A percentile compares a stretch with the other conserved stretches of the same genome.
These are phyloP conservation scores for Typhlichthys eigenmanni DNA, from an alignment of 2,797 vertebrate species.

Conservation along the genomic window DNA sequence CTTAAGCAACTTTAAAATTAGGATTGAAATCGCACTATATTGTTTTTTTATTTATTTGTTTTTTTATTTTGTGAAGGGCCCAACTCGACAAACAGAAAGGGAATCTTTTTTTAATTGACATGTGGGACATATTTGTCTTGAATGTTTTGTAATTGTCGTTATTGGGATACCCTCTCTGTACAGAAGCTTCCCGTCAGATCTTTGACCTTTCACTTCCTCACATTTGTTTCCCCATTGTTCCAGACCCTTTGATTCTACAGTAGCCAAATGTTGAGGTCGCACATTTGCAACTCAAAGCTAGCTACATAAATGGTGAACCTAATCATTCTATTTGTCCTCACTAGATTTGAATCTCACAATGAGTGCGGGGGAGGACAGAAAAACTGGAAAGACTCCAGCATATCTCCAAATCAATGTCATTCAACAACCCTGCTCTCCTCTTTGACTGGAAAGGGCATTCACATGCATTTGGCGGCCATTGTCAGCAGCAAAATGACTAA, in stretches of 20 bases:
- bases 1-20: too few species aligned
- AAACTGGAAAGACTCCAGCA: slow-evolving; percentile 66
- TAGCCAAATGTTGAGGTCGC: slow-evolving; percentile 72
- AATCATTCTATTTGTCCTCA: slow-evolving; percentile 79
- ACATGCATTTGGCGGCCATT: slow-evolving; percentile 74
- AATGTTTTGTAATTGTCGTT: too few species aligned
- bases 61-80: too few species aligned
- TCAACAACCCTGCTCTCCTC: slow-evolving; percentile 68
- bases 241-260: slow-evolving; percentile 51
- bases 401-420: slow-evolving; percentile 76
- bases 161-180: background rate
- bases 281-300: slow-evolving; percentile 80
- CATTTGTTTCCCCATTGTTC: slow-evolving; percentile 66
- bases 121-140: too few species aligned
- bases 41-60: too few species aligned
- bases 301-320: slow-evolving; percentile 72
- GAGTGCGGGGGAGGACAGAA: slow-evolving; percentile 32
- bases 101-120: too few species aligned
- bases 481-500: slow-evolving; percentile 78
- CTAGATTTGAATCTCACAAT: slow-evolving; percentile 78
- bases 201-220: slow-evolving; percentile 56
- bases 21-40: too few species aligned
- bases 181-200: slow-evolving; percentile 11
- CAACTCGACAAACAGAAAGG: too few species aligned
- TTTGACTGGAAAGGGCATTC: slow-evolving; percentile 73